Evolutionary conservation across 64 coral and sea anemone species (phyloP), one percentile per base, ranked within the genome.

Genomic region (Cladopsammia gracilis): DNA sequence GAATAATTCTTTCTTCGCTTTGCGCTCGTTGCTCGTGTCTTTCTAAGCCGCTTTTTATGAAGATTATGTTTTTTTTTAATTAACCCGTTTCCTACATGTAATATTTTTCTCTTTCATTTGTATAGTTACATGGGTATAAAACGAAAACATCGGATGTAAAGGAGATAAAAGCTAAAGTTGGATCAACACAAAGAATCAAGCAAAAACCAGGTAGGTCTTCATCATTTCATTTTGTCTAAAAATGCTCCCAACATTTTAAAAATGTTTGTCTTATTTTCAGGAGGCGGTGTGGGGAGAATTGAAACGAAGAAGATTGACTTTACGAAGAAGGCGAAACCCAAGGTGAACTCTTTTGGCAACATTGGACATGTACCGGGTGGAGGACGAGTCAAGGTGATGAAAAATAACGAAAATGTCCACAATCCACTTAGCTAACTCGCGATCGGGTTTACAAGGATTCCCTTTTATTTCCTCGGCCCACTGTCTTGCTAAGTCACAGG

Each of bases 261-360:
- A 10, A 16, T 85, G 45, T 25, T 74, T 52, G n/a, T 10, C 47
- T 46, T 65, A 66, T 50, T 86, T 20, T 46, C 79, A 96, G 91
- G 61, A 7, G 87, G 87, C 6, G 73, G 83, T 57, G 18, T 73
- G 43, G 76, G n/a, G 3, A 96, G 70, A 79, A 25, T 44, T 22
- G 64, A 82, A 62, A 54, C n/a, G 20, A 96, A 87, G 79, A 96
- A 96, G 52, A 66, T 93, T 2, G 91, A 87, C 70, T 80, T 82
- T 16, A 94, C 44, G 26, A 92, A 70, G 15, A 90, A 88, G 56
- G 79, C 66, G 10, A 97, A 94, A 47, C 56, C 95, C 25, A 97
- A 97, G 82, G 95, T 94, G 76, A 83, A 93, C 64, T 97, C 95
- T 8, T 97, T 94, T 72, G 25, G 89, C 44, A 97, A 97, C 26